Base-by-base conservation (phyloP, 2,113 vertebrate species). In the Lepisosteus oculatus region DNA sequence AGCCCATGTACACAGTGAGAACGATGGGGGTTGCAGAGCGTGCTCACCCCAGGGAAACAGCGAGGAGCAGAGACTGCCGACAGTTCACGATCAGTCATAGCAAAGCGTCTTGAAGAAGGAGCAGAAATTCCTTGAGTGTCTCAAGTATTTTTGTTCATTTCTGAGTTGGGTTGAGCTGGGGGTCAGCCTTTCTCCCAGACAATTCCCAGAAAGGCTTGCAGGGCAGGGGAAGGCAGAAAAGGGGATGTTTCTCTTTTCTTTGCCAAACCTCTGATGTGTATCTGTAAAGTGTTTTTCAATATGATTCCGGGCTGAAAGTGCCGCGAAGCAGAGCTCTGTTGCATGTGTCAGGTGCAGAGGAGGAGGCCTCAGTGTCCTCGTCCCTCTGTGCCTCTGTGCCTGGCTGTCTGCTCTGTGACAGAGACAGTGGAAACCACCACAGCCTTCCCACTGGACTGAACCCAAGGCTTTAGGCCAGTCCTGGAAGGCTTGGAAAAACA, bases 151-250 rank as follows among this genome's bases (percentile, higher is more conserved):
- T n/a, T n/a, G 57, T 2, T 59, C 5, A 41, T 55, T 67, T 47
- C 55, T 12, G 61, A 65, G 41, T 55, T 44, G 64, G 55, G 64
- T 63, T 72, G 54, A 67, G 55, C 41, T 55, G 13, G 6, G 64
- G 71, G 66, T 61, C 43, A 62, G 14, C 14, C 8, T 43, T 44
- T 56, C 56, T 42, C 55, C n/a, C 54, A 29, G 3, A 5, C 71
- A 13, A 7, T 44, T 62, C 45, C 42, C 56, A 41, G 59, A 72
- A 76, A 7, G 62, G n/a, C 65, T 14, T 43, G 42, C 11, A 44
- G 41, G 44, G n/a, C 43, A 9, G 7, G 45, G 4, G 44, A 4
- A 5, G 11, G 45, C 65, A 67, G 43, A 15, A 12, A 17, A 17
- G 5, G 57, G 9, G 47, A 51, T 29, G 47, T 51, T 6, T 51